Evolutionary conservation across 2,113 vertebrate species (phyloP).

Genomic region (Piaya cayana): DNA sequence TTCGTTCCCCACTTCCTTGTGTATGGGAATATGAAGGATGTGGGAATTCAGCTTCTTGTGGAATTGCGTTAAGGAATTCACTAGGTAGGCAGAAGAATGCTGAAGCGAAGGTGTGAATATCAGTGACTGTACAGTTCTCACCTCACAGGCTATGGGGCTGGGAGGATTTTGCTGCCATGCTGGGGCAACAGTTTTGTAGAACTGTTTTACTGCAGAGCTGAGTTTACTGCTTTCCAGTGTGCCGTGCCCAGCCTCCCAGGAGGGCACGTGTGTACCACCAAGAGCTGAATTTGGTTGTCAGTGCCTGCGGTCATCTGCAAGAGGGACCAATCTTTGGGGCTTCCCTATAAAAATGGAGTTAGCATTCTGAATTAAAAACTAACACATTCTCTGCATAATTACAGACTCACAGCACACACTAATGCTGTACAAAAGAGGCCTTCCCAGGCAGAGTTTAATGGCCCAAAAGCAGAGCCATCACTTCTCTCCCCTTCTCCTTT

Average conservation of each 20-base stretch:
- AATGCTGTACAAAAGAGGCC: neutral
- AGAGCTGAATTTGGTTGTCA: neutral
- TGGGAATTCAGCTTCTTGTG: neutral
- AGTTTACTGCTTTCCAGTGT: neutral
- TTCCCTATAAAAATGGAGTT: neutral
- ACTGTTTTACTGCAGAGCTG: neutral
- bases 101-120: neutral
- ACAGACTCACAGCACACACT: neutral
- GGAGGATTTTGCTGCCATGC: neutral
- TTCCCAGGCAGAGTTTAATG: conserved; percentile 21
- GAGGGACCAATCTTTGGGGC: neutral
- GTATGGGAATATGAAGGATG: neutral
- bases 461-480: neutral
- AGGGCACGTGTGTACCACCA: neutral
- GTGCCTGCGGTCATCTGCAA: neutral
- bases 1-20: neutral
- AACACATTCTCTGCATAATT: conserved; percentile 17
- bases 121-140: neutral
- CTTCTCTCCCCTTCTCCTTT: neutral
- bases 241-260: neutral
- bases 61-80: neutral
- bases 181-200: neutral
- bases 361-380: conserved; percentile 54
- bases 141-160: neutral
- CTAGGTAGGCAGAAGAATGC: neutral